phyloP scores from a whole-genome alignment of 2,888 invertebrate genomes.

The Calameuta pallipes region DNA sequence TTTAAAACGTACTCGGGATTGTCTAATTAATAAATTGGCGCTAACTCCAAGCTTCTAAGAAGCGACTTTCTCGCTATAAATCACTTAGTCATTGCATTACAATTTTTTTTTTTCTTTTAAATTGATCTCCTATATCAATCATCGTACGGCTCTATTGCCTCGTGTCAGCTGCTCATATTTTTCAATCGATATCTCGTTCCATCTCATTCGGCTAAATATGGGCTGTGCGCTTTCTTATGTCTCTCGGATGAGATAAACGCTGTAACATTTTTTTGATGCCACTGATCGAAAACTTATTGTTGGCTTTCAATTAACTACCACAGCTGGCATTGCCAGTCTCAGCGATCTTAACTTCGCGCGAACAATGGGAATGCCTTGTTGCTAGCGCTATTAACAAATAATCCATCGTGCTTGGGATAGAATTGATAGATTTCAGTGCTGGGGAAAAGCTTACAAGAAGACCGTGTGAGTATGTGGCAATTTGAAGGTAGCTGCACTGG shows the following conservation, averaged over 20 bases:
- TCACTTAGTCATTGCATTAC: background rate
- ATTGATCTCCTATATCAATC: background rate
- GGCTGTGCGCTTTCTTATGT: background rate
- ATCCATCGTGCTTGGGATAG: background rate
- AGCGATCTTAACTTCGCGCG: background rate
- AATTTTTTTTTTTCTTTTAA: background rate
- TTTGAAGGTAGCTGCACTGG: conserved; percentile 62
- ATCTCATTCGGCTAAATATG: background rate
- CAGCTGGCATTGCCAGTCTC: background rate
- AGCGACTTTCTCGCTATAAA: background rate
- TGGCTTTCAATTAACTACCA: background rate
- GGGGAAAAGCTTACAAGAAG: conserved; percentile 55
- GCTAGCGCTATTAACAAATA: background rate
- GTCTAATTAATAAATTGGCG: background rate
- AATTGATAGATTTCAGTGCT: background rate
- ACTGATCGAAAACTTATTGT: background rate
- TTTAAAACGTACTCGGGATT: background rate
- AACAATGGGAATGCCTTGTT: background rate
- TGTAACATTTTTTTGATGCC: background rate
- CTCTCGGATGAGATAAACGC: background rate
- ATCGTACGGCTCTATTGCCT: background rate
- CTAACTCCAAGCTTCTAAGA: background rate
- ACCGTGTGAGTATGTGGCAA: conserved; percentile 66
- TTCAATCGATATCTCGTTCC: background rate
- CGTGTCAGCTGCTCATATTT: background rate